These are phyloP conservation scores for Onchidella celtica DNA, from an alignment of 2,888 invertebrate species.

Conservation along the genomic window DNA sequence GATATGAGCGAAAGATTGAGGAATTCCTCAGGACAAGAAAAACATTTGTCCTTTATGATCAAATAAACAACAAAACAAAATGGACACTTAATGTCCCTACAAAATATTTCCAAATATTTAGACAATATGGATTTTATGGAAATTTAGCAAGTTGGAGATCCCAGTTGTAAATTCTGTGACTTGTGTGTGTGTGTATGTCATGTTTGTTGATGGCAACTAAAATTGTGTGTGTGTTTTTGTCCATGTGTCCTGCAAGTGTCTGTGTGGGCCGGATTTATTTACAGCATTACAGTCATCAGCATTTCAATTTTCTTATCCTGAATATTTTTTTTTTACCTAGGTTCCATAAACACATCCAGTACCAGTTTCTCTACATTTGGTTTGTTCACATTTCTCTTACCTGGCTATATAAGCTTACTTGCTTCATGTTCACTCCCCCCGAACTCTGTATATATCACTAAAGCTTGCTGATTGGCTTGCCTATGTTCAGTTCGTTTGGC, in stretches of 20 bases:
- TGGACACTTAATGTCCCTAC: too few species aligned
- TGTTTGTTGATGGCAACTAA: background rate
- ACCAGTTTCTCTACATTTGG: conserved; percentile 33
- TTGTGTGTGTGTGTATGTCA: background rate
- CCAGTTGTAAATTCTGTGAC: too few species aligned
- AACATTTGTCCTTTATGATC: too few species aligned
- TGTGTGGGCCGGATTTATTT: background rate
- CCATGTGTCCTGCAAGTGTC: background rate
- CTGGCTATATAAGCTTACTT: background rate
- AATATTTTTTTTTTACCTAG: conserved; percentile 22
- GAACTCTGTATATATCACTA: background rate
- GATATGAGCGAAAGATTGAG: too few species aligned
- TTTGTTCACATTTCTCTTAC: conserved; percentile 30
- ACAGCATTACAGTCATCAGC: background rate
- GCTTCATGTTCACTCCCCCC: conserved; percentile 3
- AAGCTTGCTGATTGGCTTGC: conserved; percentile 14
- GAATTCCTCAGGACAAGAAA: too few species aligned
- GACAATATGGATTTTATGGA: too few species aligned
- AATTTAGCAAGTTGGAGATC: too few species aligned
- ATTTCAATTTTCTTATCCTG: too few species aligned
- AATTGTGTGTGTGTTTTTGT: background rate
- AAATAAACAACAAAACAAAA: too few species aligned
- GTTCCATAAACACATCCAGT: conserved; percentile 30
- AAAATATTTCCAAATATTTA: too few species aligned
- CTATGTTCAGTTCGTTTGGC: background rate